A percentile compares a stretch with the other conserved stretches of the same genome.
phyloP scores from a whole-genome alignment of 2,797 vertebrate genomes.

The Loris lydekkerianus region DNA sequence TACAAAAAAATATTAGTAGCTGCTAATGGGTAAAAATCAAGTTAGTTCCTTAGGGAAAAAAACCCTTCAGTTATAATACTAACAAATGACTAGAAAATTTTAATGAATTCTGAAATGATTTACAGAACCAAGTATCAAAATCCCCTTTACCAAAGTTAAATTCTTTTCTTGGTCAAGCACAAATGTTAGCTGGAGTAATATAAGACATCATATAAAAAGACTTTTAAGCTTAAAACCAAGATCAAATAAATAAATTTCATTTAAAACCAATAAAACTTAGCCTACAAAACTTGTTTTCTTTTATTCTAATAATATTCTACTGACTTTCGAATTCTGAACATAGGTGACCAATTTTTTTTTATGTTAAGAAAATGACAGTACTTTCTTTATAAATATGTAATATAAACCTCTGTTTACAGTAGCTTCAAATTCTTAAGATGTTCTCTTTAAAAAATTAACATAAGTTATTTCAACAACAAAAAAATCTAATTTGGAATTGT shows the following conservation, averaged over 20 bases:
- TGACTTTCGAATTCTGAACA: constrained; percentile 32
- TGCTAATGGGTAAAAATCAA: constrained; percentile 17
- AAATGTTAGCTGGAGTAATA: background rate
- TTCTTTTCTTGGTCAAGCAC: constrained; percentile 24
- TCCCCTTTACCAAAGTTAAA: constrained; percentile 56
- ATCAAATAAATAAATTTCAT: constrained; percentile 38
- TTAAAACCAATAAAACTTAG: constrained; percentile 39
- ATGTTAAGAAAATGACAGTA: constrained; percentile 41
- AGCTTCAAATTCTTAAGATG: constrained; percentile 19
- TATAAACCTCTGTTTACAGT: background rate
- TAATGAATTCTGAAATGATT: constrained; percentile 53
- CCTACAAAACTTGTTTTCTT: constrained; percentile 5
- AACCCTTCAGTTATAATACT: constrained; percentile 44
- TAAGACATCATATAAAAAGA: constrained; percentile 55
- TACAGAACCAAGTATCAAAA: constrained; percentile 41
- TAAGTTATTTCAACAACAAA: constrained; percentile 27
- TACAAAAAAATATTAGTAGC: constrained; percentile 44
- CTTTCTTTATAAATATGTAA: constrained; percentile 43
- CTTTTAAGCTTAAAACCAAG: constrained; percentile 27
- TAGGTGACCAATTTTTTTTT: constrained; percentile 44
- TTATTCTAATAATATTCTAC: constrained; percentile 51
- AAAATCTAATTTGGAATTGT: constrained; percentile 55
- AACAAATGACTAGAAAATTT: constrained; percentile 10
- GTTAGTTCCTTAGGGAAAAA: background rate
- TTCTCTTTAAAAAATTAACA: constrained; percentile 61